Percentiles rank a stretch among this genome's conserved stretches.
Conservation (phyloP, 2,888 invertebrate genomes). For the Nipponacmea schrenckii region DNA sequence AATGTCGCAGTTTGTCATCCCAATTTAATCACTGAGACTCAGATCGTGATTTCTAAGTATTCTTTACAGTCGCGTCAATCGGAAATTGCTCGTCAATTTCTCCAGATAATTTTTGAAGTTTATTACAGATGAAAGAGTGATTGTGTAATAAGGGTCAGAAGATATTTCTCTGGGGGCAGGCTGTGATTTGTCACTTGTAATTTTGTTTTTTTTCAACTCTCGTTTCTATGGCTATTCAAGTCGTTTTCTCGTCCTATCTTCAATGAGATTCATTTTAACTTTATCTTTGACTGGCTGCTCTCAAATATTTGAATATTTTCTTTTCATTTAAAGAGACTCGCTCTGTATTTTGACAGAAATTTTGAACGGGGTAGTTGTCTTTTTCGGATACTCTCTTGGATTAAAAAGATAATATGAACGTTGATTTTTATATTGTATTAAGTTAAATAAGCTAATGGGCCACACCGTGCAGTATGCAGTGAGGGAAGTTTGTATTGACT, state of each 20-base stretch:
- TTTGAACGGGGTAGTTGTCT: no score
- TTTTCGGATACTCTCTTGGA: no score
- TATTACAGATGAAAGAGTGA: neutral
- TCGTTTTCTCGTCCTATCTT: neutral
- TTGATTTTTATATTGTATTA: no score
- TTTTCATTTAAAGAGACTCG: no score
- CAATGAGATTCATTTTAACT: no score
- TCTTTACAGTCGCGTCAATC: neutral
- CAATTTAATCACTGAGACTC: neutral
- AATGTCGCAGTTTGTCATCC: constrained; percentile 23
- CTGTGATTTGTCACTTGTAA: constrained; percentile 3
- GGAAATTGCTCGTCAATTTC: constrained; percentile 2
- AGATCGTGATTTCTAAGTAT: neutral
- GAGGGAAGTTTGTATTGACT: no score
- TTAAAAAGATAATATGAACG: no score
- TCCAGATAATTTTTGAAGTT: neutral
- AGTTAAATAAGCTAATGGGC: no score
- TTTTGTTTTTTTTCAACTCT: neutral
- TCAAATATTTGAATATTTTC: no score
- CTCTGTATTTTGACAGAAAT: no score
- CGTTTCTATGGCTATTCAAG: neutral
- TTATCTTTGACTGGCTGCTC: no score
- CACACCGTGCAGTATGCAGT: no score
- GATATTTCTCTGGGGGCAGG: neutral
- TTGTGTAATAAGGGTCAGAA: neutral